Conservation (phyloP, 2,888 invertebrate species). For the Digitonthophagus gazella region DNA sequence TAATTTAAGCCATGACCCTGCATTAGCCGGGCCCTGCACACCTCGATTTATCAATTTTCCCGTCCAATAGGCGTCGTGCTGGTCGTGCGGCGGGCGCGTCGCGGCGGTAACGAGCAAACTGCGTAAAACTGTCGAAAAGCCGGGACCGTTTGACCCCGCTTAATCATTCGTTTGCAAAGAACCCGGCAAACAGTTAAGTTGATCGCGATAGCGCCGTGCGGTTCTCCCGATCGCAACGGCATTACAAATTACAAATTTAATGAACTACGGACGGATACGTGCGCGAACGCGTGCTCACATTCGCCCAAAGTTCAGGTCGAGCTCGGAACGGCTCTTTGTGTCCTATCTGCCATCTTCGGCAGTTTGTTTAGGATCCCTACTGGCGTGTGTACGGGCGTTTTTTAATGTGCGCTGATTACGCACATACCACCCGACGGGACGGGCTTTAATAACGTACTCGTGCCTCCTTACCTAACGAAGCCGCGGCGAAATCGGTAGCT, state of each 20-base stretch:
- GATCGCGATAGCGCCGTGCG: constrained; percentile 8
- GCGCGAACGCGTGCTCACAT: constrained; percentile 2
- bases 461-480: constrained; percentile 9
- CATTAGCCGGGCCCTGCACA: background rate
- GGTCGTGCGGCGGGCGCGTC: background rate
- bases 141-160: constrained; percentile 8
- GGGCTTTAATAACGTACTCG: constrained; percentile 13
- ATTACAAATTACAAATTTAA: constrained; percentile 17
- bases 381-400: constrained; percentile 2
- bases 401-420: constrained; percentile 18
- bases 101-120: constrained; percentile 5
- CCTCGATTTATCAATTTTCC: background rate
- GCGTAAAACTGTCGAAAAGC: constrained; percentile 13
- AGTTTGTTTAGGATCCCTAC: constrained; percentile 7
- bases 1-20: background rate
- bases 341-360: constrained; percentile 15
- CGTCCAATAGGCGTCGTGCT: background rate
- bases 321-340: constrained; percentile 9
- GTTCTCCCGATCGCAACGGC: constrained; percentile 2
- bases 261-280: constrained; percentile 12
- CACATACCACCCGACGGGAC: constrained; percentile 6
- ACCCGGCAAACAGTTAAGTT: constrained; percentile 14
- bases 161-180: constrained; percentile 11
- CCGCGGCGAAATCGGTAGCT: constrained; percentile 10
- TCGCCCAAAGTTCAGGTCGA: constrained; percentile 12